Percentiles rank a stretch among this genome's conserved stretches.
phyloP scores from a whole-genome alignment of 2,888 invertebrate genomes.

The Acrobasis repandana region DNA sequence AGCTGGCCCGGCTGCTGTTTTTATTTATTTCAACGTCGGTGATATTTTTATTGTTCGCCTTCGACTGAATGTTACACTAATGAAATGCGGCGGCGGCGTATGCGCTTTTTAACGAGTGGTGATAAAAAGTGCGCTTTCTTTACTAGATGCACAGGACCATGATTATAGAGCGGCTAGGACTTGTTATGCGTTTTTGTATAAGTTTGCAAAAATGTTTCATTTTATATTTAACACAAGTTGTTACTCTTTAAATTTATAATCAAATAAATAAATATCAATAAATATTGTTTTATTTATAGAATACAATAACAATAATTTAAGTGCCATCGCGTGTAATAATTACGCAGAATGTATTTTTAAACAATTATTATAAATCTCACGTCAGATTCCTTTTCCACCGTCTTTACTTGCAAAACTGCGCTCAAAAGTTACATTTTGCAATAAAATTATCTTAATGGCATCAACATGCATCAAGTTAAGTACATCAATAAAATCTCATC shows the following conservation, averaged over 20 bases:
- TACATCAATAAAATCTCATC: constrained; percentile 51
- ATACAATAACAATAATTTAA: background rate
- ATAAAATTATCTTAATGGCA: constrained; percentile 23
- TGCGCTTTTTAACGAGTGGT: constrained; percentile 45
- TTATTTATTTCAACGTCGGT: constrained; percentile 79
- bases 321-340: background rate
- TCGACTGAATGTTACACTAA: constrained; percentile 59
- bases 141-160: background rate
- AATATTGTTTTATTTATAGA: too few relatives aligned
- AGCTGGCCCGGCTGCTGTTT: constrained; percentile 78
- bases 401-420: constrained; percentile 4
- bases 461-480: constrained; percentile 34
- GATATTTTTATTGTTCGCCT: constrained; percentile 80
- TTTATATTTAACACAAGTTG: too few relatives aligned
- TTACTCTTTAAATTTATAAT: background rate
- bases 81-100: constrained; percentile 51
- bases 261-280: background rate
- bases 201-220: background rate
- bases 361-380: constrained; percentile 9
- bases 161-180: constrained; percentile 5
- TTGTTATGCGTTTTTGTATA: constrained; percentile 2
- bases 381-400: background rate
- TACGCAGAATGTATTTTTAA: background rate
- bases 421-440: constrained; percentile 15
- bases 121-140: constrained; percentile 19